Conservation (phyloP, 1,140 invertebrate species). For the Protaetia brevitarsis region DNA sequence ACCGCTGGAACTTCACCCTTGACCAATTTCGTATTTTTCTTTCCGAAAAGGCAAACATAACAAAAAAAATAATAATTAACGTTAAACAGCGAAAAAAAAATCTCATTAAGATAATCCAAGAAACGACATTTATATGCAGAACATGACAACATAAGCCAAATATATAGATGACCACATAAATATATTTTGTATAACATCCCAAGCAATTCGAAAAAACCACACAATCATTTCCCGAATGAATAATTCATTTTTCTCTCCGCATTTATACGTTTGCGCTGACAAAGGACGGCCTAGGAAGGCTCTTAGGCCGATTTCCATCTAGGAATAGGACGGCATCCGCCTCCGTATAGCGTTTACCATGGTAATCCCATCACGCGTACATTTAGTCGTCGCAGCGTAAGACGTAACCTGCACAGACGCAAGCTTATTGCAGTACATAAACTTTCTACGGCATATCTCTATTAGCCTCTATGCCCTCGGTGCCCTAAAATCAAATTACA, state of each 20-base stretch:
- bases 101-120: no score
- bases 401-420: background rate
- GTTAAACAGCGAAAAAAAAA: no score
- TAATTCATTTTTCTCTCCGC: conserved; percentile 13
- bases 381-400: background rate
- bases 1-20: no score
- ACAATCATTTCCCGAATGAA: conserved; percentile 9
- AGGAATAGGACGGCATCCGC: background rate
- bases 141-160: background rate
- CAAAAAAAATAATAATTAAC: no score
- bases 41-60: no score
- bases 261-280: conserved; percentile 3
- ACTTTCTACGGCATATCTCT: conserved; percentile 17
- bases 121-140: no score
- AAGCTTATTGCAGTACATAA: conserved; percentile 9
- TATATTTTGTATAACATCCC: background rate
- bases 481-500: conserved; percentile 18
- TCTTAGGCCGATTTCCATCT: background rate
- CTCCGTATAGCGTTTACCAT: background rate
- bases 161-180: background rate
- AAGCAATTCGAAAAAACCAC: background rate
- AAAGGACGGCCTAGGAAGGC: background rate
- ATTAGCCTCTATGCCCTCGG: conserved; percentile 4
- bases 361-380: conserved; percentile 8
- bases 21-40: no score